A percentile compares a stretch with the other conserved stretches of the same genome.
phyloP scores from a whole-genome alignment of 2,113 vertebrate genomes.

The Anarhynchus alexandrinus region DNA sequence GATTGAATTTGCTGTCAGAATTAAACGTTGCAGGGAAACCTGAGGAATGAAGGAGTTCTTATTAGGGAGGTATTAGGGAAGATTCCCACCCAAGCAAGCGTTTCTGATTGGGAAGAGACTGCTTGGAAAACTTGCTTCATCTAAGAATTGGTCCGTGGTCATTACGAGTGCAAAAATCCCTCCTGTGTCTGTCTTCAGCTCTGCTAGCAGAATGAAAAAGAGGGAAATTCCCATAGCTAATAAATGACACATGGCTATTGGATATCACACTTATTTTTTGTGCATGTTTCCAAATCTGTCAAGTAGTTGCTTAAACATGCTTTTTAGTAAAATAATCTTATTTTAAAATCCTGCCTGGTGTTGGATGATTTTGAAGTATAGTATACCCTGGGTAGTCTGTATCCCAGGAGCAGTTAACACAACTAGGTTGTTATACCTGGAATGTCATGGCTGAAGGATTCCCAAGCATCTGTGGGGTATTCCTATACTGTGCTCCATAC shows the following conservation, averaged over 20 bases:
- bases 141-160: neutral
- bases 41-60: neutral
- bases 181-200: neutral
- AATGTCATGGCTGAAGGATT: neutral
- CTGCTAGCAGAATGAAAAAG: neutral
- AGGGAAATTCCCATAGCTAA: neutral
- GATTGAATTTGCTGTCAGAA: neutral
- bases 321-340: neutral
- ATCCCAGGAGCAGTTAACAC: neutral
- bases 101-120: neutral
- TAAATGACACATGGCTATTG: neutral
- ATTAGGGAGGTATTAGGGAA: neutral
- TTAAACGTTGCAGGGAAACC: neutral
- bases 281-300: neutral
- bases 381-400: neutral
- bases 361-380: neutral
- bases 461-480: neutral
- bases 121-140: neutral
- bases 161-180: neutral
- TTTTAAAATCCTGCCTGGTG: neutral
- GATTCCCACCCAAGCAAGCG: neutral
- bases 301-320: neutral
- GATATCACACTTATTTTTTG: neutral
- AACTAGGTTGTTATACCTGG: neutral
- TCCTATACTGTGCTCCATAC: neutral